phyloP scores from a whole-genome alignment of 2,113 vertebrate genomes.

The Motacilla tschutschensis region DNA sequence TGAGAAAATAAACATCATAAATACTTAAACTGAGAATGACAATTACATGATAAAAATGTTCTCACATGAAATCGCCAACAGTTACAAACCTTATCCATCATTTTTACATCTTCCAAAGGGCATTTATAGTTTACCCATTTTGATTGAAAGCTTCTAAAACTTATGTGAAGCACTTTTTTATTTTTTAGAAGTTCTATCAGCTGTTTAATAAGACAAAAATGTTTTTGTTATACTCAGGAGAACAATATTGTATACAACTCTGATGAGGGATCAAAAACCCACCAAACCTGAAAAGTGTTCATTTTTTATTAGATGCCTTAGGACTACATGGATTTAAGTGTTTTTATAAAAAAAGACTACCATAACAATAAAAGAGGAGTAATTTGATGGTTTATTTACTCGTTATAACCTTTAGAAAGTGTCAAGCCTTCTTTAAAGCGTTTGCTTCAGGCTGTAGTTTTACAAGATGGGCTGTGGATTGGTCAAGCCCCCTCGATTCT shows the following conservation, averaged over 20 bases:
- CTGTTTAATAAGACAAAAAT: conserved; percentile 31
- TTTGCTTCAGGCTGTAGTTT: conserved; percentile 88
- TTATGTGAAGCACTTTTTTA: not conserved
- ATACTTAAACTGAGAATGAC: not conserved
- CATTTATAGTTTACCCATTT: not conserved
- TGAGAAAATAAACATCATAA: conserved; percentile 11
- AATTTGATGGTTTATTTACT: conserved; percentile 88
- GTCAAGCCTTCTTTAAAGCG: conserved; percentile 81
- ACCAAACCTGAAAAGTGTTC: conserved; percentile 74
- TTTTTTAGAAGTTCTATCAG: conserved; percentile 13
- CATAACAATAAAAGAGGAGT: conserved; percentile 92
- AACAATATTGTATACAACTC: conserved; percentile 50
- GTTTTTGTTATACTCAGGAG: conserved; percentile 28
- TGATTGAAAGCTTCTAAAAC: conserved; percentile 36
- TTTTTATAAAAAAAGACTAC: conserved; percentile 76
- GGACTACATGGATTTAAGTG: conserved; percentile 85
- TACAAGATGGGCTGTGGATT: conserved; percentile 83
- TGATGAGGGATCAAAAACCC: conserved; percentile 44
- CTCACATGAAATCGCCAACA: not conserved
- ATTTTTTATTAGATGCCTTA: conserved; percentile 85
- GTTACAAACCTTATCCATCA: conserved; percentile 3
- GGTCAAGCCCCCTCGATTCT: conserved; percentile 75
- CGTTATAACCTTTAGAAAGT: conserved; percentile 89
- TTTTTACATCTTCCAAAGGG: conserved; percentile 28
- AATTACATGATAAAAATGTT: not conserved